Base-by-base conservation (phyloP, 1,140 invertebrate genomes). In the Zaprionus africanus region DNA sequence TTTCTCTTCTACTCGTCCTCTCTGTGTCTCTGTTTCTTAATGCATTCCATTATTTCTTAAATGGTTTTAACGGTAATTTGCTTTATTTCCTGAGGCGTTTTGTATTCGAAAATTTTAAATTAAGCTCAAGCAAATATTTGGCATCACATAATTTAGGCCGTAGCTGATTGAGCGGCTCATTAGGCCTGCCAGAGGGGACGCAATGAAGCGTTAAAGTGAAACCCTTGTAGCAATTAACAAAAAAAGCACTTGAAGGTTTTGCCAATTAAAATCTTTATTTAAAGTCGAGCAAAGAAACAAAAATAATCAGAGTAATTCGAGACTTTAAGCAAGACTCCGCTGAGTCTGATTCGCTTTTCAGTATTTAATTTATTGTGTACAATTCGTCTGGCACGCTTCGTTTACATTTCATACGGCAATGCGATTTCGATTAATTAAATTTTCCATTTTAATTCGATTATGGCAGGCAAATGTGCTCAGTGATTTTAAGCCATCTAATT, bases 371-470 rank as follows among this genome's bases (percentile, higher is more conserved):
- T 64, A 24, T 64, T 36, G 12, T 51, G 60, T 5, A 26, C 46
- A 22, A 38, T 56, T 38, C 17, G 28, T 15, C 28, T 46, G n/a
- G 17, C 24, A 19, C 28, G n/a, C 36, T 38, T 24, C 15, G 38
- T 62, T 62, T 28, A 43, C 43, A 12, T n/a, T 49, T 49, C 9
- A 61, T 22, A 46, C 41, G 15, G 36, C 38, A 61, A 61, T 12
- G 19, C 34, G 51, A 38, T 31, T 17, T 70, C 38, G 38, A 24
- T 15, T 71, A 58, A 70, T 75, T 60, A 72, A 28, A 65, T 75
- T 72, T 66, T 26, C 58, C 53, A 64, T 68, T 74, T 77, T 61
- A 74, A 78, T 78, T 78, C 36, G 41, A 78, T 68, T 73, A 76
- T 41, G 38, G 15, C 76, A 57, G 74, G 53, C 28, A 74, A 78